phyloP scores from a whole-genome alignment of 2,797 vertebrate species.

The Gouania willdenowi region DNA sequence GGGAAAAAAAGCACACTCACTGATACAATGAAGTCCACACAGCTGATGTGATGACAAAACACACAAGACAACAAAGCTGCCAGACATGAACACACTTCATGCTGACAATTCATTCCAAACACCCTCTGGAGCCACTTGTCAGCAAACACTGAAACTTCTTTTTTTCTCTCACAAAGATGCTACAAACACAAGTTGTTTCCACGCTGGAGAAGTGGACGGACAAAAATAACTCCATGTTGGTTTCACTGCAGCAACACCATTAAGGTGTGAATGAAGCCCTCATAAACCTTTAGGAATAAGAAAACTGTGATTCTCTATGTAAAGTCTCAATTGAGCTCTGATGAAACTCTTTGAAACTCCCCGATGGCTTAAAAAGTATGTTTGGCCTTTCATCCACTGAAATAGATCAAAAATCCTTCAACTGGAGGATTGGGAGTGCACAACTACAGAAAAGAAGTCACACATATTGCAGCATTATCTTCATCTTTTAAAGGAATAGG shows the following conservation, averaged over 20 bases:
- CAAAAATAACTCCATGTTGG: slow-evolving; percentile 12
- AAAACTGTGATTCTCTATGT: slow-evolving; percentile 9
- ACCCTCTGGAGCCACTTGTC: slow-evolving; percentile 31
- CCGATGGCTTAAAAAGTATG: slow-evolving; percentile 24
- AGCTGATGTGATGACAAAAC: slow-evolving; percentile 31
- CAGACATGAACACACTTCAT: slow-evolving; percentile 12
- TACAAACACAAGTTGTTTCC: too few species aligned
- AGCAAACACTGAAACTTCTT: slow-evolving; percentile 27
- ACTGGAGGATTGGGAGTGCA: not conserved
- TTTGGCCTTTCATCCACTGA: slow-evolving; percentile 21
- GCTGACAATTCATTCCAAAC: slow-evolving; percentile 12
- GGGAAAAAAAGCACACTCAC: slow-evolving; percentile 13
- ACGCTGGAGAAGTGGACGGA: slow-evolving; percentile 1
- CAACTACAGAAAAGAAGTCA: not conserved
- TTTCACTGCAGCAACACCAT: slow-evolving; percentile 2
- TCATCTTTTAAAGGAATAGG: slow-evolving; percentile 30
- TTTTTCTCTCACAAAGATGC: slow-evolving; percentile 29
- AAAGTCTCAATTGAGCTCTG: slow-evolving; percentile 24
- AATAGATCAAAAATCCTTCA: slow-evolving; percentile 14
- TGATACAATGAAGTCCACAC: slow-evolving; percentile 9
- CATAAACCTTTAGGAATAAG: slow-evolving; percentile 20
- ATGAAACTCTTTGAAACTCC: slow-evolving; percentile 46
- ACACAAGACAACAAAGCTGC: slow-evolving; percentile 15
- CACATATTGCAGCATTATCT: not conserved
- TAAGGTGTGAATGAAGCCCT: not conserved